Percentiles rank a stretch among this genome's conserved stretches.
Evolutionary conservation across 2,113 vertebrate genomes (phyloP).

Genomic region (Hippolais icterina): DNA sequence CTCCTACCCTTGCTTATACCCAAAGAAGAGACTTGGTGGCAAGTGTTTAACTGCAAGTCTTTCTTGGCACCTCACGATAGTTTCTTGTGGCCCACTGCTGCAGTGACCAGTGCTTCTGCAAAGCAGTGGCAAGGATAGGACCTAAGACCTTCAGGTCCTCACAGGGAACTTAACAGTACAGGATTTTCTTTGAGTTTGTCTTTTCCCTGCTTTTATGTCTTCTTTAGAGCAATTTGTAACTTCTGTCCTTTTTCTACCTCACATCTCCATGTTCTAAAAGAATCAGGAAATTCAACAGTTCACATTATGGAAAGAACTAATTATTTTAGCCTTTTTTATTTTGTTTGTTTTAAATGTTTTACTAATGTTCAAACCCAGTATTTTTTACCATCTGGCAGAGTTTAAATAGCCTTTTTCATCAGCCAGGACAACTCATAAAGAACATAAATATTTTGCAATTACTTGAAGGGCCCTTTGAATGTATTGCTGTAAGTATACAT

Average conservation of each 20-base stretch:
- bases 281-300: background rate
- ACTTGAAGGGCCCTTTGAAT: background rate
- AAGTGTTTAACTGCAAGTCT: background rate
- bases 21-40: background rate
- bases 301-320: background rate
- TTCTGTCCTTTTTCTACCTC: background rate
- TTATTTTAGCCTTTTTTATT: background rate
- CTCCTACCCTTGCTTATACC: background rate
- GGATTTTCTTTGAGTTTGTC: background rate
- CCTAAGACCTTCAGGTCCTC: background rate
- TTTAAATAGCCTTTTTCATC: background rate
- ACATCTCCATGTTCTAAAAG: background rate
- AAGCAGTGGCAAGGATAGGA: background rate
- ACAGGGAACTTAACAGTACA: background rate
- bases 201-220: background rate
- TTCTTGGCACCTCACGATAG: background rate
- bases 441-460: conserved; percentile 1
- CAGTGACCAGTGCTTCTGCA: background rate
- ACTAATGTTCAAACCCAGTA: background rate
- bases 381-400: background rate
- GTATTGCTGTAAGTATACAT: background rate
- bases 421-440: background rate
- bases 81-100: background rate
- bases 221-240: background rate
- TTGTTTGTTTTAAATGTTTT: background rate